Evolutionary conservation across 2,888 invertebrate genomes (phyloP).

Genomic region (Tipula lateralis): DNA sequence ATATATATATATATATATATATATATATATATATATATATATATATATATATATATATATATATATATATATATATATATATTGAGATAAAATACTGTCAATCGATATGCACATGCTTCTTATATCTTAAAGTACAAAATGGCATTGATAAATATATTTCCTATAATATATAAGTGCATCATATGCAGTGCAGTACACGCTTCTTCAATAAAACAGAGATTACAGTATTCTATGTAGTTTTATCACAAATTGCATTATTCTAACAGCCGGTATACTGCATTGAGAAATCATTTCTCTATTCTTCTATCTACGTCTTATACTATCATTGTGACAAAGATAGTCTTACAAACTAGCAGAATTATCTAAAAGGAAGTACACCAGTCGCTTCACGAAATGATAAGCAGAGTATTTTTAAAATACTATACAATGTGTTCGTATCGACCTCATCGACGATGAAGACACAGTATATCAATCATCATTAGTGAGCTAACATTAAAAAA

Average conservation of each 20-base stretch:
- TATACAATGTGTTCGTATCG: background rate
- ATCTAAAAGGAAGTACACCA: background rate
- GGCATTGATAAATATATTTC: background rate
- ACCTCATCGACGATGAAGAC: background rate
- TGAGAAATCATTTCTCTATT: background rate
- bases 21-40: too few relatives aligned
- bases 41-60: too few relatives aligned
- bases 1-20: too few relatives aligned
- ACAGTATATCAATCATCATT: background rate
- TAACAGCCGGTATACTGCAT: background rate
- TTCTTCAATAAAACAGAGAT: background rate
- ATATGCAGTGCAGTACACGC: too few relatives aligned
- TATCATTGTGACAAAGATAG: background rate
- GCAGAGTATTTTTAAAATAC: background rate
- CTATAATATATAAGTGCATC: background rate
- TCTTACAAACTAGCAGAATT: background rate
- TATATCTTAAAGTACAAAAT: background rate
- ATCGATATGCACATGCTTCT: too few relatives aligned
- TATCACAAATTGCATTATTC: background rate
- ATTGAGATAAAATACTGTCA: too few relatives aligned
- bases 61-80: too few relatives aligned
- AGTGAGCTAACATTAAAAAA: background rate
- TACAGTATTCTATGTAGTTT: background rate
- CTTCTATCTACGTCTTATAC: background rate
- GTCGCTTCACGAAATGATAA: background rate